A percentile compares a stretch with the other conserved stretches of the same genome.
Evolutionary conservation across 2,797 vertebrate species (phyloP).

Genomic region (Pseudotriccus pelzelni): DNA sequence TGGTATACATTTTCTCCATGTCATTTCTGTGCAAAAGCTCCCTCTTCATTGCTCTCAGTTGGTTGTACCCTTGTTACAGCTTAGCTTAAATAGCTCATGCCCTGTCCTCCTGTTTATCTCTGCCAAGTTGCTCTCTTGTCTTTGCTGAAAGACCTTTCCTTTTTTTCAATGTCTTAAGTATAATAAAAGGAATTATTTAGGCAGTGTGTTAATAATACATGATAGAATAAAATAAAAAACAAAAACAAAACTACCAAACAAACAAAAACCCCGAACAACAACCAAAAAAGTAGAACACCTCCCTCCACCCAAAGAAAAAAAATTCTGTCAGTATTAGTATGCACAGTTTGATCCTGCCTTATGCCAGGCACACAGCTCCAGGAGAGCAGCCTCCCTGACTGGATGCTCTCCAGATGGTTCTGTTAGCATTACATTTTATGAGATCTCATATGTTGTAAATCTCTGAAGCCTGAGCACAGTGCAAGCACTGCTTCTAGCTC

Average conservation of each 20-base stretch:
- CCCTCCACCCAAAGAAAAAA: neutral
- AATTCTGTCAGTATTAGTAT: neutral
- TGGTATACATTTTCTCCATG: neutral
- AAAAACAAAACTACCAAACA: neutral
- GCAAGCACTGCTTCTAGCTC: neutral
- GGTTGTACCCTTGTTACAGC: neutral
- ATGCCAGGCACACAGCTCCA: neutral
- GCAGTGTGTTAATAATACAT: neutral
- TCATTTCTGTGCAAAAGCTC: neutral
- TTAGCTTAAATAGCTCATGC: neutral
- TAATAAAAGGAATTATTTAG: neutral
- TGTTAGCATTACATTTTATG: neutral
- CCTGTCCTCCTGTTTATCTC: neutral
- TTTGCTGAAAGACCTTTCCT: neutral
- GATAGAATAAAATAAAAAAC: neutral
- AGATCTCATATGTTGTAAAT: neutral
- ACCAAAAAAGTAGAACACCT: neutral
- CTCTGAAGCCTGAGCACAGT: neutral
- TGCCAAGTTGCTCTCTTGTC: neutral
- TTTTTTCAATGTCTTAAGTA: neutral
- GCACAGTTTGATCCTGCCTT: neutral
- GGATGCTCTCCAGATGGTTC: neutral
- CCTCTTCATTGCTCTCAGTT: neutral
- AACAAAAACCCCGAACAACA: neutral
- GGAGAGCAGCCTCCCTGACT: neutral